These are phyloP conservation scores for Cinclus cinclus DNA, from an alignment of 2,113 vertebrate species.

Conservation along the genomic window DNA sequence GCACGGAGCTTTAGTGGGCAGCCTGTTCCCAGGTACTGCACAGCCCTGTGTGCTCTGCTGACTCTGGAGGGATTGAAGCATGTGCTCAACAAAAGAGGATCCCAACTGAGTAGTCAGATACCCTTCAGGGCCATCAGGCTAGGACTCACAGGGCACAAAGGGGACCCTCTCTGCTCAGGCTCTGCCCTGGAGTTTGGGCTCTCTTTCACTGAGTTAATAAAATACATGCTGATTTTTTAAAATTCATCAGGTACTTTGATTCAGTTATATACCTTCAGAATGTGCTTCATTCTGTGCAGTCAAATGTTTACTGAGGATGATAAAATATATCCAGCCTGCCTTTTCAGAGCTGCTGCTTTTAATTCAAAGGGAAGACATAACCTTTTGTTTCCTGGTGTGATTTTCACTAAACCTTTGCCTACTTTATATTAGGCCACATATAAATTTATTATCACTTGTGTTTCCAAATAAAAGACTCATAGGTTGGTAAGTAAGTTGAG, in stretches of 20 bases:
- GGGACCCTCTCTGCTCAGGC: not conserved
- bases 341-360: not conserved
- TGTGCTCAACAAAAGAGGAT: not conserved
- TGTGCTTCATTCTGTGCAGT: not conserved
- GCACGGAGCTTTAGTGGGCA: rapidly evolving
- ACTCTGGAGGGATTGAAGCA: rapidly evolving
- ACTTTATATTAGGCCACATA: not conserved
- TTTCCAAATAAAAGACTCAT: slow-evolving; percentile 1
- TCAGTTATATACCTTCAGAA: not conserved
- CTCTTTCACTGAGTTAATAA: not conserved
- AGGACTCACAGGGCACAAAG: not conserved
- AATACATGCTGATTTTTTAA: not conserved
- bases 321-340: not conserved
- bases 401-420: slow-evolving; percentile 30
- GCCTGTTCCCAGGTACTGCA: not conserved
- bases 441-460: not conserved
- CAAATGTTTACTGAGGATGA: not conserved
- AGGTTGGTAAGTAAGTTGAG: slow-evolving; percentile 12
- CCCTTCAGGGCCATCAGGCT: not conserved
- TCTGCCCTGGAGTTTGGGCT: not conserved
- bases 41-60: not conserved
- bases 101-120: not conserved
- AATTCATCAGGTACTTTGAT: not conserved
- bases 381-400: not conserved
- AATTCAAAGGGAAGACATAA: not conserved